These are phyloP conservation scores for Calephelis virginiensis DNA, from an alignment of 1,140 invertebrate genomes.

Conservation along the genomic window DNA sequence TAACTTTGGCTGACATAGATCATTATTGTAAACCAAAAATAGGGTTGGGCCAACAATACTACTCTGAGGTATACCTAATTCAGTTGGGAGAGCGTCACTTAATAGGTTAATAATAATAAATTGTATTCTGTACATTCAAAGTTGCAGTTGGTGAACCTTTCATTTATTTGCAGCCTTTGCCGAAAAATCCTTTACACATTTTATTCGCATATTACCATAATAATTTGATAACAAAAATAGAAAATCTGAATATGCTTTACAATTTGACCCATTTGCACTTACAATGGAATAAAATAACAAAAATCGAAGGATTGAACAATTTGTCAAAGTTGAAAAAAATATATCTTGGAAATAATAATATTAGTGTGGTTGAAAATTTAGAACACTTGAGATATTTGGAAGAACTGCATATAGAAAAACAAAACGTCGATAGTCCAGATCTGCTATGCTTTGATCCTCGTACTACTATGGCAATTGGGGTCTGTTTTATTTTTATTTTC, in stretches of 20 bases:
- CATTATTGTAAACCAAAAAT: too few species aligned
- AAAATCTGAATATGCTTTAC: constrained; percentile 79
- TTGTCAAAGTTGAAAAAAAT: constrained; percentile 81
- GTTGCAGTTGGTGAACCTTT: too few species aligned
- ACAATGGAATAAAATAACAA: constrained; percentile 83
- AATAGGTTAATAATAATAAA: too few species aligned
- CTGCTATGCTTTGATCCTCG: constrained; percentile 84
- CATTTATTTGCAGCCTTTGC: constrained; percentile 70
- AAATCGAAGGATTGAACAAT: constrained; percentile 81
- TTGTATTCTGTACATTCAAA: too few species aligned
- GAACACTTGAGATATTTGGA: constrained; percentile 79
- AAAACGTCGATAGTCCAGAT: constrained; percentile 78
- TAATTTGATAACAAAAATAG: constrained; percentile 80
- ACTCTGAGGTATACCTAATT: too few species aligned
- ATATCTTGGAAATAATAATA: constrained; percentile 83
- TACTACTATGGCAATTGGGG: constrained; percentile 79
- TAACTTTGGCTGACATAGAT: too few species aligned
- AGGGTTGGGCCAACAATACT: too few species aligned
- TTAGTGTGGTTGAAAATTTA: constrained; percentile 84
- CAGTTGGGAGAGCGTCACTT: too few species aligned
- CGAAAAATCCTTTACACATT: constrained; percentile 73
- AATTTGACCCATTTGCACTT: constrained; percentile 83
- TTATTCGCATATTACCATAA: constrained; percentile 83
- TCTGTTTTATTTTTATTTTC: constrained; percentile 53
- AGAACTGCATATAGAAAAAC: constrained; percentile 84